Percentiles rank a stretch among this genome's conserved stretches.
These are phyloP conservation scores for Lacerta agilis DNA, from an alignment of 2,797 vertebrate species.

Conservation along the genomic window DNA sequence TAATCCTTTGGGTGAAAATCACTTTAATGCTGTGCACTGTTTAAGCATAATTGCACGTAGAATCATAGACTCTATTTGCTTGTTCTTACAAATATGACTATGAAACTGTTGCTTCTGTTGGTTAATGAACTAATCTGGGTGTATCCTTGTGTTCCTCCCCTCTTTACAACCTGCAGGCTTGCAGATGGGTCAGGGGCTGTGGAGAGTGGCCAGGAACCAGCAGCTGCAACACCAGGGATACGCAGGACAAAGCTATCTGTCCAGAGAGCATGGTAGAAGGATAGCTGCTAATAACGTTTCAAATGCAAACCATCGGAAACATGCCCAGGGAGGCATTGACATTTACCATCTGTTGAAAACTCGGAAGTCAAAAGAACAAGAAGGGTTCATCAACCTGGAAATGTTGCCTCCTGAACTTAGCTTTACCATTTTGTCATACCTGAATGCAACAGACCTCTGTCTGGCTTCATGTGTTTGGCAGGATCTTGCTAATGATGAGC, in stretches of 20 bases:
- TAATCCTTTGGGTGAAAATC: not conserved
- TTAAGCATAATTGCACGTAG: not conserved
- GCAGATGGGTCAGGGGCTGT: slow-evolving; percentile 98
- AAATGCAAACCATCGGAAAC: slow-evolving; percentile 73
- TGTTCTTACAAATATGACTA: not conserved
- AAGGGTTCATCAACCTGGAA: slow-evolving; percentile 95
- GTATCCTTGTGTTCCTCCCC: slow-evolving; percentile 38
- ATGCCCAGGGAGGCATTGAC: slow-evolving; percentile 84
- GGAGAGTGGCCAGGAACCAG: slow-evolving; percentile 97
- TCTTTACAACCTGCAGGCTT: slow-evolving; percentile 71
- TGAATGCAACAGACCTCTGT: slow-evolving; percentile 97
- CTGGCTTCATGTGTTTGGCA: slow-evolving; percentile 98
- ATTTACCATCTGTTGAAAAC: slow-evolving; percentile 92
- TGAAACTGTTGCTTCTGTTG: not conserved
- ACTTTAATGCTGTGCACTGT: not conserved
- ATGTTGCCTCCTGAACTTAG: slow-evolving; percentile 96
- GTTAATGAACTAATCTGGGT: not conserved
- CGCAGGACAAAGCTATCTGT: slow-evolving; percentile 83
- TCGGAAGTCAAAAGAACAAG: slow-evolving; percentile 86
- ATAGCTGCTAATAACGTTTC: slow-evolving; percentile 68
- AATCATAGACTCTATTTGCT: not conserved
- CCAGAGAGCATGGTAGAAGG: slow-evolving; percentile 79
- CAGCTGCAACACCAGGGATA: slow-evolving; percentile 92
- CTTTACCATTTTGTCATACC: slow-evolving; percentile 97
- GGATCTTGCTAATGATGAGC: slow-evolving; percentile 94